Evolutionary conservation across 2,797 vertebrate genomes (phyloP), one percentile per base, ranked within the genome.

Genomic region (Ctenopoma multispine): DNA sequence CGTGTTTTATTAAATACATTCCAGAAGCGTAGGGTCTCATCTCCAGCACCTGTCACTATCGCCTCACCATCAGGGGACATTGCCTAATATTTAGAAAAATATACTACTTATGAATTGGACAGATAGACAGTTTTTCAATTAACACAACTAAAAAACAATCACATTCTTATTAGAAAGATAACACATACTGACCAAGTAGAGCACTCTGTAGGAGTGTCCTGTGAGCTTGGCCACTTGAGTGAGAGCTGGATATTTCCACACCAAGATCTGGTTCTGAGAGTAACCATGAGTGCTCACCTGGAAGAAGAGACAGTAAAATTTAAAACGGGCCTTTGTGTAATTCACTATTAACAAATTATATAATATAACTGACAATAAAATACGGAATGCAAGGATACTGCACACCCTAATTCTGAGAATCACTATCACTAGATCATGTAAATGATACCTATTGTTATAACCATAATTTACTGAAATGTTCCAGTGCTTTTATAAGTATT

Each of bases 11-110:
- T 98, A 85, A 98, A 98, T 81, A 98, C 96, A 0, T 98, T 98
- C 97, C 97, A 98, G 92, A 98, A 98, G 55, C 96, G 90, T 24
- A 98, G 84, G 0, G 97, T 98, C 72, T 98, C 96, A 0, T 98
- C 97, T 50, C 97, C 97, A 14, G 97, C 97, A 54, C 97, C 97
- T 0, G 96, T 98, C 31, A 98, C 97, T 3, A 98, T 98, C 34
- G 96, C 97, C 88, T 98, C 97, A 18, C 97, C 97, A 0, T 98
- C 97, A 0, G 96, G 97, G 23, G 97, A 98, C 96, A 98, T 98
- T 0, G 97, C 97, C 97, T 98, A n/a, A 0, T 8, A 24, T 61
- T 4, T 18, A 48, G 58, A 15, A 2, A n/a, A 51, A 61, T 18
- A 8, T 31, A 15, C 9, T 34, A 56, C 15, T 34, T 11, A 70